Conservation (phyloP, 2,797 vertebrate species). For the Sebastolobus alascanus region DNA sequence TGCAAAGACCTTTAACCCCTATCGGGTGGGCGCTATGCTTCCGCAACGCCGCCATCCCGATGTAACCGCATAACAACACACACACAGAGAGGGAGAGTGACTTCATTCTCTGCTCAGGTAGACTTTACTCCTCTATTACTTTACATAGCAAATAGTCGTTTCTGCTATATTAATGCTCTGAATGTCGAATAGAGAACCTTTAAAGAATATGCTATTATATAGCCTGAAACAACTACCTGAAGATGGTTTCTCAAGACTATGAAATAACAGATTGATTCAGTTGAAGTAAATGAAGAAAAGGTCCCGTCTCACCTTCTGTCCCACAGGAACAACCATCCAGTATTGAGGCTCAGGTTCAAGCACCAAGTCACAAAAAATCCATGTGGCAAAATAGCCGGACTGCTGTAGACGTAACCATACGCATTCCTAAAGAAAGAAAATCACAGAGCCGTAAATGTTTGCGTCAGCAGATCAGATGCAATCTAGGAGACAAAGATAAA, state of each 20-base stretch:
- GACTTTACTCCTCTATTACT: neutral
- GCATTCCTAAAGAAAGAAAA: conserved; percentile 64
- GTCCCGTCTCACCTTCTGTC: conserved; percentile 68
- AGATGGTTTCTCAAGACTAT: neutral
- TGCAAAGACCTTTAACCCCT: too few relatives aligned
- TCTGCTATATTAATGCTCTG: neutral
- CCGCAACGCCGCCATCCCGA: too few relatives aligned
- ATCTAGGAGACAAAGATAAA: neutral
- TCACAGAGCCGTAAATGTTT: neutral
- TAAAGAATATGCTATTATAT: neutral
- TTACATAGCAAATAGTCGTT: neutral
- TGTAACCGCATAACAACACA: too few relatives aligned
- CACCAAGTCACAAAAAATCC: conserved; percentile 77
- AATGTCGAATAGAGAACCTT: neutral
- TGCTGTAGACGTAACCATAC: conserved; percentile 78
- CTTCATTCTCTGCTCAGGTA: too few relatives aligned
- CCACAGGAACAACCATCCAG: conserved; percentile 74
- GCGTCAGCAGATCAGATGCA: neutral
- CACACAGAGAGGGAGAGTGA: too few relatives aligned
- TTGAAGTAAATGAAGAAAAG: neutral
- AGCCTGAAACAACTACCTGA: too few relatives aligned
- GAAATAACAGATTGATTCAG: neutral
- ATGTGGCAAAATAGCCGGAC: conserved; percentile 67
- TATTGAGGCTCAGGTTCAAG: conserved; percentile 67
- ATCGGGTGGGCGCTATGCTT: too few relatives aligned